Conservation (phyloP, 2,113 vertebrate genomes). For the Silurus asotus region DNA sequence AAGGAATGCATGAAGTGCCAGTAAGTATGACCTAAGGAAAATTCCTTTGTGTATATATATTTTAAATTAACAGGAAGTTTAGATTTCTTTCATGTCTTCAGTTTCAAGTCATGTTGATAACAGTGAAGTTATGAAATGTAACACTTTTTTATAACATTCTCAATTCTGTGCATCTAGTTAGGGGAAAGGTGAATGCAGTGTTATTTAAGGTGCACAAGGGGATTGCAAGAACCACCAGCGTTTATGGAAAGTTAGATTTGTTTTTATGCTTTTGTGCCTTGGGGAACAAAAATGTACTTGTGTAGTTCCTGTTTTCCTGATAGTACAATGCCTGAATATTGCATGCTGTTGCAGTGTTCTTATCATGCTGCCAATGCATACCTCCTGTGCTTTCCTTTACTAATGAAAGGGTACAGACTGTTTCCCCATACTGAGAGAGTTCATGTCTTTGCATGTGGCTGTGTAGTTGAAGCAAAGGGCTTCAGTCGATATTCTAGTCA, state of each 20-base stretch:
- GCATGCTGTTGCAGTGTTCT: background rate
- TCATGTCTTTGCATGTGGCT: conserved; percentile 21
- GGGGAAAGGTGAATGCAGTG: background rate
- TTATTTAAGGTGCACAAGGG: background rate
- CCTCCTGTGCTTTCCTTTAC: background rate
- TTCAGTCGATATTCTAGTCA: conserved; percentile 28
- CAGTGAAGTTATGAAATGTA: too few relatives aligned
- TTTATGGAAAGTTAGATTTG: background rate
- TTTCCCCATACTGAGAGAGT: background rate
- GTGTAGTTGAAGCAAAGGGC: conserved; percentile 16
- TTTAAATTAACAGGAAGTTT: too few relatives aligned
- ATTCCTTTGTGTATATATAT: too few relatives aligned
- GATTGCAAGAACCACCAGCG: background rate
- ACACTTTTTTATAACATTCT: background rate
- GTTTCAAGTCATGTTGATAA: background rate
- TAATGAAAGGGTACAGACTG: background rate
- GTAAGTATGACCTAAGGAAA: background rate
- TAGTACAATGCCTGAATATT: background rate
- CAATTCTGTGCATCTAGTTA: background rate
- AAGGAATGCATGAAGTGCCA: background rate
- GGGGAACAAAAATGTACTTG: background rate
- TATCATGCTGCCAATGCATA: background rate
- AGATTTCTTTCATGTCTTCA: background rate
- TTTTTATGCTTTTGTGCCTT: background rate
- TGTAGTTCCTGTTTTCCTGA: background rate